Percentiles rank a stretch among this genome's conserved stretches.
These are phyloP conservation scores for Acanthosepion lycidas DNA, from an alignment of 2,888 invertebrate species.

Conservation along the genomic window DNA sequence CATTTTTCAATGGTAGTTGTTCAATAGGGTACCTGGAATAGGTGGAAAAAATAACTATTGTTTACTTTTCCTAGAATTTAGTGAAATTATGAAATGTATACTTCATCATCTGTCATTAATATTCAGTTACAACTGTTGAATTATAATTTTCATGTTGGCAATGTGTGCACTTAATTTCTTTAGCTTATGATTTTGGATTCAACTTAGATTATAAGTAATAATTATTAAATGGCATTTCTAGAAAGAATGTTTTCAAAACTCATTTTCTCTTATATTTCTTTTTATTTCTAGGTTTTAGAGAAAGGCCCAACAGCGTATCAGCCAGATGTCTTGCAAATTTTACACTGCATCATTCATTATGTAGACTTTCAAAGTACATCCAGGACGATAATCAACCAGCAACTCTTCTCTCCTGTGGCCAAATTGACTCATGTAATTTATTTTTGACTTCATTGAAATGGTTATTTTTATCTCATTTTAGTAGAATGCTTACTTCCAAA, in stretches of 20 bases:
- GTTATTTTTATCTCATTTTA: background rate
- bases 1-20: too few relatives aligned
- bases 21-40: background rate
- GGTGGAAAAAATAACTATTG: background rate
- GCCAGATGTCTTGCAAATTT: conserved; percentile 91
- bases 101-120: background rate
- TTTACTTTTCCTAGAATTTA: background rate
- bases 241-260: background rate
- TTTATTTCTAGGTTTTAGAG: conserved; percentile 83
- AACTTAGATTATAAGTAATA: background rate
- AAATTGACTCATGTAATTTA: conserved; percentile 90
- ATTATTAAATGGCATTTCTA: too few relatives aligned
- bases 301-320: conserved; percentile 90
- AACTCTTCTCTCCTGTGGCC: conserved; percentile 92
- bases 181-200: background rate
- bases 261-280: background rate
- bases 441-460: background rate
- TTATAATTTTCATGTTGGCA: background rate
- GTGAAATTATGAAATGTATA: background rate
- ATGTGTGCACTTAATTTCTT: background rate
- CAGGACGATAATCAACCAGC: conserved; percentile 88
- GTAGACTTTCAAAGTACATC: conserved; percentile 90
- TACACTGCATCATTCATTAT: conserved; percentile 97
- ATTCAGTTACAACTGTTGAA: background rate
- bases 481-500: background rate